phyloP scores from a whole-genome alignment of 1,140 invertebrate species.

The Philopotamus ludificatus region DNA sequence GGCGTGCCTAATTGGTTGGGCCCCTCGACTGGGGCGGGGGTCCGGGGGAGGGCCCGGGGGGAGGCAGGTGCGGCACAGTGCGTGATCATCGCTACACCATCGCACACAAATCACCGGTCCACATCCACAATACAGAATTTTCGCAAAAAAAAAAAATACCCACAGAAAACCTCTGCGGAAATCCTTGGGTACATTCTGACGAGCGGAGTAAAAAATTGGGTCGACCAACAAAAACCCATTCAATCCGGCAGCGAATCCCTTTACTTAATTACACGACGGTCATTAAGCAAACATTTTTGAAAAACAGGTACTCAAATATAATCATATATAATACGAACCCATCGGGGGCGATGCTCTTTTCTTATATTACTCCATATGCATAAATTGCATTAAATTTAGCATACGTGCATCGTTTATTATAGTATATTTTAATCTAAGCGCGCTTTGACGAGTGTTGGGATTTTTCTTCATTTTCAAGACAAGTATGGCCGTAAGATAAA shows the following conservation, averaged over 20 bases:
- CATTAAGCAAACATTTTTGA: neutral
- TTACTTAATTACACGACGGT: neutral
- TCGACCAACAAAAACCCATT: neutral
- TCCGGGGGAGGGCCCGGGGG: neutral
- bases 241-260: neutral
- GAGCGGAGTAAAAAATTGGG: neutral
- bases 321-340: too few relatives aligned
- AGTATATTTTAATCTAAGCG: too few relatives aligned
- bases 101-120: constrained; percentile 28
- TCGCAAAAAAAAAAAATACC: neutral
- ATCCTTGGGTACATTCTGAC: neutral
- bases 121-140: neutral
- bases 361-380: too few relatives aligned
- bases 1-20: constrained; percentile 4
- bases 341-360: too few relatives aligned
- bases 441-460: neutral
- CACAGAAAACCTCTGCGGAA: too few relatives aligned
- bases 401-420: constrained; percentile 1
- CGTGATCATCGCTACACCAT: constrained; percentile 26
- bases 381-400: too few relatives aligned
- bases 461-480: neutral
- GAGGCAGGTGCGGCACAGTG: constrained; percentile 17
- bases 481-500: too few relatives aligned
- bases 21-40: neutral
- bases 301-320: too few relatives aligned